phyloP scores from a whole-genome alignment of 2,888 invertebrate genomes.

The Patella caerulea region DNA sequence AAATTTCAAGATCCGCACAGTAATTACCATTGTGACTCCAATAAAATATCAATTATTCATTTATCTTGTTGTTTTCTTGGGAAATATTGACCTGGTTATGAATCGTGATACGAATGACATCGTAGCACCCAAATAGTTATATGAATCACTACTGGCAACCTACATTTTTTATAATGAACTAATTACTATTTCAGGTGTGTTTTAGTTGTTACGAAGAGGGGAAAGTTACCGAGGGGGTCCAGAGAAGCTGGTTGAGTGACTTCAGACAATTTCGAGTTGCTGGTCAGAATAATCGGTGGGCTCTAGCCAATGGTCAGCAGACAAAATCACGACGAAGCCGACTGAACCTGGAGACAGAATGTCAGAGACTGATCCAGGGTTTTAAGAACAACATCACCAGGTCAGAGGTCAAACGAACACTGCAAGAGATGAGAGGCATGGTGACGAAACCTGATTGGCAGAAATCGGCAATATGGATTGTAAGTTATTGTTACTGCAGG shows the following conservation, averaged over 20 bases:
- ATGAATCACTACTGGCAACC: not conserved
- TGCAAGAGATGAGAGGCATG: slow-evolving; percentile 53
- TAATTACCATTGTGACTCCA: too few relatives aligned
- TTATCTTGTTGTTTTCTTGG: too few relatives aligned
- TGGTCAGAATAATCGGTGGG: slow-evolving; percentile 3
- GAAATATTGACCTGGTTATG: too few relatives aligned
- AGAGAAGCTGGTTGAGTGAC: slow-evolving; percentile 33
- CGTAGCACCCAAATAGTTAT: too few relatives aligned
- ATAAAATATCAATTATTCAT: too few relatives aligned
- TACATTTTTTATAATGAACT: not conserved
- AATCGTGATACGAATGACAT: too few relatives aligned
- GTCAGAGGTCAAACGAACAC: slow-evolving; percentile 53
- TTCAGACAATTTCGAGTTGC: slow-evolving; percentile 36
- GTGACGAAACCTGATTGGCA: slow-evolving; percentile 61
- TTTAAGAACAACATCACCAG: slow-evolving; percentile 47
- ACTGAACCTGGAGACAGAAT: slow-evolving; percentile 44
- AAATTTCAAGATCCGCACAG: too few relatives aligned
- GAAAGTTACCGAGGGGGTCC: slow-evolving; percentile 37
- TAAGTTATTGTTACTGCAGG: slow-evolving; percentile 24
- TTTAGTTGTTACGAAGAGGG: slow-evolving; percentile 54
- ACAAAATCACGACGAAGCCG: slow-evolving; percentile 26
- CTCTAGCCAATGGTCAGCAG: slow-evolving; percentile 19
- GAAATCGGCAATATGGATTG: slow-evolving; percentile 57
- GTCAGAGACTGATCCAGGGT: slow-evolving; percentile 46
- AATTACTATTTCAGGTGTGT: slow-evolving; percentile 51